Percentiles rank a stretch among this genome's conserved stretches.
Conservation (phyloP, 2,113 vertebrate genomes). For the Sander lucioperca region DNA sequence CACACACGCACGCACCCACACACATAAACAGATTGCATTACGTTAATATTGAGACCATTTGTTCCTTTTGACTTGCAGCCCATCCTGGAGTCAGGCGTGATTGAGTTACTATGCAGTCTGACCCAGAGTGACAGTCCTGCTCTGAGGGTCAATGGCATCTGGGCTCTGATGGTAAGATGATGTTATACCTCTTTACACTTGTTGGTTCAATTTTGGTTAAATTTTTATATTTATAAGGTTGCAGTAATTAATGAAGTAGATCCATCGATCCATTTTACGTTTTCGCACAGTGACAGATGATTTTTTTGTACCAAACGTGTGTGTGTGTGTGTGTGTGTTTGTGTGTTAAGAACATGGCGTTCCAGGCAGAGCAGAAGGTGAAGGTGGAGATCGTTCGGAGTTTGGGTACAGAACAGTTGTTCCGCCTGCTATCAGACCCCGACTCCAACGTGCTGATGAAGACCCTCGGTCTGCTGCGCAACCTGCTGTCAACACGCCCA, state of each 20-base stretch:
- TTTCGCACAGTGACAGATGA: neutral
- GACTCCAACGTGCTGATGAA: slow-evolving; percentile 98
- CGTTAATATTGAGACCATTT: neutral
- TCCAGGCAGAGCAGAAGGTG: slow-evolving; percentile 99
- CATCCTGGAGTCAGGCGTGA: slow-evolving; percentile 98
- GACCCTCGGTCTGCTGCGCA: slow-evolving; percentile 96
- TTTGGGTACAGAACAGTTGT: slow-evolving; percentile 97
- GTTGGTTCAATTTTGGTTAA: too few relatives aligned
- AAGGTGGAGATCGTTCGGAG: slow-evolving; percentile 96
- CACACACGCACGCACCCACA: neutral
- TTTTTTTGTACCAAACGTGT: neutral
- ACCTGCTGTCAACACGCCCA: slow-evolving; percentile 95
- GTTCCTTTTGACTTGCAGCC: slow-evolving; percentile 82
- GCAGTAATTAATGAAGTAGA: neutral
- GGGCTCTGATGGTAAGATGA: slow-evolving; percentile 96
- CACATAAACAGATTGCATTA: neutral
- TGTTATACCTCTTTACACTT: neutral
- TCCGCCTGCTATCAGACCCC: slow-evolving; percentile 95
- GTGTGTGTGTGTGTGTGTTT: neutral
- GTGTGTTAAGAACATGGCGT: slow-evolving; percentile 95
- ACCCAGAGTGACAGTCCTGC: slow-evolving; percentile 98
- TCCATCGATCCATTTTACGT: neutral
- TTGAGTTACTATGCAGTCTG: slow-evolving; percentile 97
- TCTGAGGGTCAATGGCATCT: slow-evolving; percentile 97
- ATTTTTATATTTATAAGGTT: neutral